Percentiles rank a stretch among this genome's conserved stretches.
These are phyloP conservation scores for Drosophila quasianomalipes DNA, from an alignment of 2,888 invertebrate genomes.

Conservation along the genomic window DNA sequence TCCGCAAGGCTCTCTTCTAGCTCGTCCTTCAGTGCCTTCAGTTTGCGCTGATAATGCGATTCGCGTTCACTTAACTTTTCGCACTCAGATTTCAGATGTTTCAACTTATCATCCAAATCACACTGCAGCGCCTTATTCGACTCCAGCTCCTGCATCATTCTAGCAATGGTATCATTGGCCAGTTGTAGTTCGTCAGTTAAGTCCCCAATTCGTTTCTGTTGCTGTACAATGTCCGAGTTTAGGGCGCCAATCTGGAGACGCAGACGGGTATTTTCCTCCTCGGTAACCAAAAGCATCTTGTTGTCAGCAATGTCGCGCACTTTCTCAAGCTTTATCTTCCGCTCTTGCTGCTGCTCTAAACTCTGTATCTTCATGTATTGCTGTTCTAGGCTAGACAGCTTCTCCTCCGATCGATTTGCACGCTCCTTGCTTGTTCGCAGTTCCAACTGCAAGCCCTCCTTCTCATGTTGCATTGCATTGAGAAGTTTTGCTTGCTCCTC, in stretches of 20 bases:
- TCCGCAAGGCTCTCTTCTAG: conserved; percentile 38
- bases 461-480: conserved; percentile 20
- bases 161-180: background rate
- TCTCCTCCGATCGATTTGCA: conserved; percentile 18
- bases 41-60: conserved; percentile 51
- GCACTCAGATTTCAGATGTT: conserved; percentile 11
- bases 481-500: conserved; percentile 25
- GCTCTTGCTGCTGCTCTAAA: conserved; percentile 48
- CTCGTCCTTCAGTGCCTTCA: conserved; percentile 49
- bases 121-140: conserved; percentile 10
- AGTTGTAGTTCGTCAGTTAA: conserved; percentile 17
- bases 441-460: conserved; percentile 16
- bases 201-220: conserved; percentile 1
- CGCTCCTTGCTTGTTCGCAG: conserved; percentile 21
- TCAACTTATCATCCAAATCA: conserved; percentile 30
- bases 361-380: conserved; percentile 6
- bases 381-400: conserved; percentile 15
- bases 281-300: conserved; percentile 24
- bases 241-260: conserved; percentile 75
- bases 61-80: conserved; percentile 32
- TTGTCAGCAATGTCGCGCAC: conserved; percentile 44
- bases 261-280: conserved; percentile 69
- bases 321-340: conserved; percentile 67
- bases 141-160: conserved; percentile 26
- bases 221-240: conserved; percentile 60